Conservation (phyloP, 2,797 vertebrate genomes). For the Simalia tracyae region DNA sequence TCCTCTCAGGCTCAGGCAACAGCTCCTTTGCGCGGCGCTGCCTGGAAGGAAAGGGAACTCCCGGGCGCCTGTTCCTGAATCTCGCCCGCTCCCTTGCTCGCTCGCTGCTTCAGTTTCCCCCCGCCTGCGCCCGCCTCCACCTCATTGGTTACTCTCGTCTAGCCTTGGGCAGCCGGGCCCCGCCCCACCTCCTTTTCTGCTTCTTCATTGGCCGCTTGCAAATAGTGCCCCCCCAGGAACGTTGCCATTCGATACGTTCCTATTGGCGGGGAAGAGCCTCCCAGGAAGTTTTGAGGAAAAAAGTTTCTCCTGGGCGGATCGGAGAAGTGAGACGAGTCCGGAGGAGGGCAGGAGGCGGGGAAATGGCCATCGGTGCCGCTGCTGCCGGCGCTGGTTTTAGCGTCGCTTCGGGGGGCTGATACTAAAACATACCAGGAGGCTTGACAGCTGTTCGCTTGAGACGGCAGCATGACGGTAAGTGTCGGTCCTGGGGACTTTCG, state of each 20-base stretch:
- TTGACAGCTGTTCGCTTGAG: background rate
- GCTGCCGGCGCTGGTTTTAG: slow-evolving; percentile 30
- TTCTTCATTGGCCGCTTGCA: slow-evolving; percentile 29
- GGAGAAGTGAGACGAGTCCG: slow-evolving; percentile 40
- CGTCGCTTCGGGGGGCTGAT: slow-evolving; percentile 15
- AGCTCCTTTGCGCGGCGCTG: background rate
- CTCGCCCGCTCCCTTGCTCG: background rate
- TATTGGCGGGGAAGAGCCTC: slow-evolving; percentile 61
- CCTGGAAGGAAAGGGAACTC: background rate
- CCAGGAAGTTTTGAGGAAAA: slow-evolving; percentile 72
- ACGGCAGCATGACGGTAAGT: slow-evolving; percentile 68
- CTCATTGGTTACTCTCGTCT: background rate
- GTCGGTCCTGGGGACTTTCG: background rate
- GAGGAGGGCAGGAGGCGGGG: slow-evolving; percentile 20
- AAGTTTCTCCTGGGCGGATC: slow-evolving; percentile 63
- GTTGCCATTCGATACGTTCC: slow-evolving; percentile 10
- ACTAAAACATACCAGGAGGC: background rate
- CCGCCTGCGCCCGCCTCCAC: background rate
- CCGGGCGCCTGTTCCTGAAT: background rate
- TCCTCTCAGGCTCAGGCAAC: background rate
- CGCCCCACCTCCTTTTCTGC: background rate
- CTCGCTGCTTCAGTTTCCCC: background rate
- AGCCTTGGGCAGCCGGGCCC: background rate
- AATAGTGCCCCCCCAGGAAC: background rate
- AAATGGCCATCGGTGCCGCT: background rate